Base-by-base conservation (phyloP, 1,140 invertebrate species). In the Melanaphis sacchari region DNA sequence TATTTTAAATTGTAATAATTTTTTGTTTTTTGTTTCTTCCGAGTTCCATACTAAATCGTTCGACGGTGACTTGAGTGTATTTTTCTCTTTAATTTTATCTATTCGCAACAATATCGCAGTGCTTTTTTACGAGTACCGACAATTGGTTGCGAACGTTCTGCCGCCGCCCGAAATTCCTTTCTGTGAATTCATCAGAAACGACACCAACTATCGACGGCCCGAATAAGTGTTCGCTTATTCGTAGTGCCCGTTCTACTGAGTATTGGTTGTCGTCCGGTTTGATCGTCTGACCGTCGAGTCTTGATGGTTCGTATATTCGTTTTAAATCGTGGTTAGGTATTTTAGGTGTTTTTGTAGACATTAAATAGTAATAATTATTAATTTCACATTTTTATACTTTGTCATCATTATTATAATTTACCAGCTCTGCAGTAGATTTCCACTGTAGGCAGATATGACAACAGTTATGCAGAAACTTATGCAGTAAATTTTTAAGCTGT, bases 71-170 rank as follows among this genome's bases (percentile, higher is more conserved):
- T 46, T 43, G 85, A 89, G n/a, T 89, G n/a, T 89, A 40, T 9
- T 54, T 66, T 41, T 41, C 18, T 43, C 89, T 76, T 76, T 2
- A 76, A 76, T n/a, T 76, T 76, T n/a, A 76, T 76, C 59, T 76
- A 76, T 76, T 91, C n/a, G 54, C 41, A 91, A 66, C 52, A 59
- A 5, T 76, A 31, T 91, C 90, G 90, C 38, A 91, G 90, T 91
- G 59, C 90, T 91, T 31, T 43, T 43, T 66, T 41, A 36, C n/a
- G 52, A 66, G 90, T 91, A 91, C 90, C 90, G 90, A 76, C 9
- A 43, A 76, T 91, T 59, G 21, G 41, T 91, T 91, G 59, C 40
- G 54, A 90, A 46, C 85, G 43, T 88, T 46, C 43, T 5, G n/a
- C 18, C 43, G 85, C 22, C 46, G 18, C 9, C n/a, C 46, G 36